phyloP scores from a whole-genome alignment of 2,888 invertebrate species.

The Sphaerophoria rueppellii region DNA sequence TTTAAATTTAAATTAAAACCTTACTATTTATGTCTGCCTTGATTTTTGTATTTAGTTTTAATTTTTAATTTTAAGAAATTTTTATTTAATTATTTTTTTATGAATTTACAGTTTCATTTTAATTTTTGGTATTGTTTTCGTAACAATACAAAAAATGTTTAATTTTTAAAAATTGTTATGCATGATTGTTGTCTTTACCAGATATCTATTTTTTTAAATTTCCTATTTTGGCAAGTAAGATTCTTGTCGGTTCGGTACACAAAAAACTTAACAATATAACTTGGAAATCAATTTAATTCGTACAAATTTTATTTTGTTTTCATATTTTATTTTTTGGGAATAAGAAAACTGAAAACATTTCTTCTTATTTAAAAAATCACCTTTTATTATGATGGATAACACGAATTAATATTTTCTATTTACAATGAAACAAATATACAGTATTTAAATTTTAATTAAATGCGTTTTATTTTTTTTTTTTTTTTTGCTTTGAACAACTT shows the following conservation, averaged over 20 bases:
- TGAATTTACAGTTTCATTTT: constrained; percentile 7
- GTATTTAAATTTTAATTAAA: constrained; percentile 12
- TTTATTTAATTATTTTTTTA: constrained; percentile 17
- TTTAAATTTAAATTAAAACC: constrained; percentile 1
- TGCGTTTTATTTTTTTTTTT: constrained; percentile 15
- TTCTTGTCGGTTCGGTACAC: constrained; percentile 13
- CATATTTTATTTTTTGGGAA: constrained; percentile 34
- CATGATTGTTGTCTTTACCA: constrained; percentile 38
- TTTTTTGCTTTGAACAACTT: neutral
- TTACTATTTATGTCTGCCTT: constrained; percentile 27
- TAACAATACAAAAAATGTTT: constrained; percentile 12
- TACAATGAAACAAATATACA: constrained; percentile 71
- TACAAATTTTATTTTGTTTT: constrained; percentile 44
- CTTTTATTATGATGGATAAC: neutral
- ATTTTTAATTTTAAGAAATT: neutral
- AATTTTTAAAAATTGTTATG: constrained; percentile 9
- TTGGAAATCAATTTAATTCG: constrained; percentile 25
- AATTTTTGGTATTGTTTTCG: constrained; percentile 26
- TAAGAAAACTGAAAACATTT: constrained; percentile 50
- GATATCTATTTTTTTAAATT: constrained; percentile 3
- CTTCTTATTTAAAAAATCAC: constrained; percentile 23
- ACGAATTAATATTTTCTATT: constrained; percentile 39
- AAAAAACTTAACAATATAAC: constrained; percentile 61
- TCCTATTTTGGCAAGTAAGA: constrained; percentile 20
- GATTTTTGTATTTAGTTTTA: constrained; percentile 10